These are phyloP conservation scores for Sarcophaga caerulescens DNA, from an alignment of 2,888 invertebrate genomes.

Conservation along the genomic window DNA sequence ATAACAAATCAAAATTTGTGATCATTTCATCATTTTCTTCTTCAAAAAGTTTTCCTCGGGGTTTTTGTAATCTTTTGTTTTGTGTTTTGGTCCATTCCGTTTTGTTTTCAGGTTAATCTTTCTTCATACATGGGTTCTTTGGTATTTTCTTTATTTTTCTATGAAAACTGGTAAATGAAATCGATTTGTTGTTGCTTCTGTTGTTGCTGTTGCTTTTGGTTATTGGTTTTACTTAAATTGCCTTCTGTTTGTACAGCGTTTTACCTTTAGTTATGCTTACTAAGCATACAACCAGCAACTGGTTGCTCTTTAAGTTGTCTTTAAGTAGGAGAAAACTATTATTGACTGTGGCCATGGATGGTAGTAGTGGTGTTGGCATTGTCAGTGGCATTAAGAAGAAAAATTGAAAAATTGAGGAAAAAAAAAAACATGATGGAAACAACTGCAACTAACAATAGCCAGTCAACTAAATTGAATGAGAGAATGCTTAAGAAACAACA, in stretches of 20 bases:
- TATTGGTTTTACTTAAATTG: constrained; percentile 6
- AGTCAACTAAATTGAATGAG: neutral
- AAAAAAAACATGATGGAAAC: constrained; percentile 33
- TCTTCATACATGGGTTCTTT: neutral
- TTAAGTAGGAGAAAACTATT: constrained; percentile 49
- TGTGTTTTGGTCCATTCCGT: neutral
- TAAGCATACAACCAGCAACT: neutral
- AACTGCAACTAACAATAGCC: neutral
- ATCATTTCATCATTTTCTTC: neutral
- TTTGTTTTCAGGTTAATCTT: neutral
- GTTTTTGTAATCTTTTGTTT: neutral
- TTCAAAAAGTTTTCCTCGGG: too few relatives aligned
- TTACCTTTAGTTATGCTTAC: constrained; percentile 28
- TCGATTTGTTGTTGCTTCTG: neutral
- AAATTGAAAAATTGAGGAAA: neutral
- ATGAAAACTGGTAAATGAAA: constrained; percentile 12
- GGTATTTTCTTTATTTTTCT: neutral
- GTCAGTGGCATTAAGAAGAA: constrained; percentile 2
- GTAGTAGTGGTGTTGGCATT: neutral
- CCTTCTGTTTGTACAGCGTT: neutral
- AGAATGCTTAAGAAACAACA: neutral
- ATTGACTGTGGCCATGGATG: neutral
- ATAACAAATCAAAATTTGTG: neutral
- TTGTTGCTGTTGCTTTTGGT: neutral
- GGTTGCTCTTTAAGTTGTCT: neutral